Base-by-base conservation (phyloP, 1,140 invertebrate genomes). In the Drosophila busckii region DNA sequence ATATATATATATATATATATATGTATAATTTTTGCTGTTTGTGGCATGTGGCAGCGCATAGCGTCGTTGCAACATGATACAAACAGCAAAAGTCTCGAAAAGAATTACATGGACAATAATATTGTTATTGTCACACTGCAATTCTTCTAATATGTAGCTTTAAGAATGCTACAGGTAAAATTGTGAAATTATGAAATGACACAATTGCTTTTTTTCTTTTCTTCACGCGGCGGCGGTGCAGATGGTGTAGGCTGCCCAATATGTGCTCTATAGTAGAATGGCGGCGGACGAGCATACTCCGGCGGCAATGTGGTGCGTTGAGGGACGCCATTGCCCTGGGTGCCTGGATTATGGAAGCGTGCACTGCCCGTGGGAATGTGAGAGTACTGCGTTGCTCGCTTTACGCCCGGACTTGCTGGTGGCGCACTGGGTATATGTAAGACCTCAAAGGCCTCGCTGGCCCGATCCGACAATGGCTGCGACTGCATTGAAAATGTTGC, bases 121-220 rank as follows among this genome's bases (percentile, higher is more conserved):
- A n/a, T n/a, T n/a, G n/a, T n/a, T n/a, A n/a, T n/a, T n/a, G n/a
- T 9, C 37, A 9, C 26, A 4, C 9, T 26, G 35, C 52, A 28
- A 22, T 42, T 37, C 54, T 42, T 37, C n/a, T 50, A 58, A 6
- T 16, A n/a, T 50, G 45, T 29, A 22, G 28, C 8, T 40, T 6
- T 2, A 15, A 38, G n/a, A n/a, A n/a, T n/a, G 15, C 8, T 31
- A 46, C 12, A 28, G n/a, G n/a, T 20, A 5, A 40, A 31, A n/a
- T n/a, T 40, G 53, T 28, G 13, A 17, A 52, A 19, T 55, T 76
- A 76, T 54, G 56, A 80, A 67, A 76, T 63, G 31, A 67, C 28
- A 35, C 71, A 76, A 2, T 0, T 53, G 10, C 17, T 28, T 9
- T 66, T 62, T 7, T 53, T 61, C 25, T 45, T 68, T 5, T 19